A percentile compares a stretch with the other conserved stretches of the same genome.
phyloP scores from a whole-genome alignment of 2,113 vertebrate species.

The Odontophorus gujanensis region DNA sequence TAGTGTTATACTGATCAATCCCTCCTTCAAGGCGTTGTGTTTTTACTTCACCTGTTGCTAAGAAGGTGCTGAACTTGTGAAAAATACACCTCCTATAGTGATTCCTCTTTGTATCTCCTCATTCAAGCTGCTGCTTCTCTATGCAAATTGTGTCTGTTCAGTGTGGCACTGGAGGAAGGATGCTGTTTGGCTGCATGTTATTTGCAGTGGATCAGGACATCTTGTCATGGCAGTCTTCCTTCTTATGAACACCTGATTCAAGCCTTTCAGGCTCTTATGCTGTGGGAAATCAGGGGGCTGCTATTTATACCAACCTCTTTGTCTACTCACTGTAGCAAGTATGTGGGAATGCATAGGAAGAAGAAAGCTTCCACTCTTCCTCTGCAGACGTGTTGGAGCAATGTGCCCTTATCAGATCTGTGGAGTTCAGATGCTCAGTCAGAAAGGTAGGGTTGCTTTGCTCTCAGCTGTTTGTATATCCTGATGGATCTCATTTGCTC shows the following conservation, averaged over 20 bases:
- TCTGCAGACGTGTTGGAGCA: conserved; percentile 65
- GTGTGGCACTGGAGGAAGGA: conserved; percentile 29
- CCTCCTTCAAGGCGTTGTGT: background rate
- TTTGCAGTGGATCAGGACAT: conserved; percentile 8
- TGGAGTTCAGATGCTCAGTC: conserved; percentile 52
- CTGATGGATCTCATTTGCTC: conserved; percentile 70
- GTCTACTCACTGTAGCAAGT: conserved; percentile 44
- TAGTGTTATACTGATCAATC: background rate
- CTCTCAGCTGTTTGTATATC: conserved; percentile 47
- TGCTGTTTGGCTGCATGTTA: conserved; percentile 21
- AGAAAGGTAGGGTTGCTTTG: conserved; percentile 51
- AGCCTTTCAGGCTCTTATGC: background rate
- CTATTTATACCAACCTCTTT: conserved; percentile 53
- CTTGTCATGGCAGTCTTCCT: conserved; percentile 33
- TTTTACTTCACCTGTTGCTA: background rate
- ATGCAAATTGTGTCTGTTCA: conserved; percentile 53
- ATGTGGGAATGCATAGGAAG: conserved; percentile 39
- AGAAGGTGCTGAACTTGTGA: background rate
- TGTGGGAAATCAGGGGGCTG: conserved; percentile 43
- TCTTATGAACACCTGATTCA: conserved; percentile 53
- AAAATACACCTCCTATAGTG: background rate
- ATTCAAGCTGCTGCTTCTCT: conserved; percentile 39
- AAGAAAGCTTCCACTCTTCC: conserved; percentile 52
- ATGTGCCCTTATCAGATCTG: conserved; percentile 42
- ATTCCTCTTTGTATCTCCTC: conserved; percentile 30